These are phyloP conservation scores for Lasioglossum calceatum DNA, from an alignment of 2,888 invertebrate species.

Conservation along the genomic window DNA sequence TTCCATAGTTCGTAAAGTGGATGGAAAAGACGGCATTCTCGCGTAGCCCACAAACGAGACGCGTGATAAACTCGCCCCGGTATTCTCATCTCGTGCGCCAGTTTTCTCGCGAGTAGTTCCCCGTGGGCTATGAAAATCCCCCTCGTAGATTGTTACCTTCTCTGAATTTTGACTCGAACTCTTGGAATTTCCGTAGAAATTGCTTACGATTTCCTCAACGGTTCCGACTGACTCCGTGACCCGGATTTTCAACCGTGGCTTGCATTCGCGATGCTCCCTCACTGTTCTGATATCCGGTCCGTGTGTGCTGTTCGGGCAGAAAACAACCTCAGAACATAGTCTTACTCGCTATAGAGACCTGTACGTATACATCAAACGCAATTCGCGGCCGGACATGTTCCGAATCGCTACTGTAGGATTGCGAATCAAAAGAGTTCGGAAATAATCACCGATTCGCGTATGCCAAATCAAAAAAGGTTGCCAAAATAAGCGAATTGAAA, in stretches of 20 bases:
- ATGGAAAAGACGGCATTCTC: constrained; percentile 24
- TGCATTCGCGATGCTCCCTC: constrained; percentile 9
- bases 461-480: background rate
- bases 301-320: background rate
- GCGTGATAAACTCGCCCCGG: constrained; percentile 39
- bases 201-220: constrained; percentile 30
- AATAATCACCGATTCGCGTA: background rate
- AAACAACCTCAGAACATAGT: background rate
- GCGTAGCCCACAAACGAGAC: constrained; percentile 34
- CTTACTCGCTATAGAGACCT: background rate
- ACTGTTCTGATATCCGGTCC: constrained; percentile 32
- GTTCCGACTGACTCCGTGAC: constrained; percentile 29
- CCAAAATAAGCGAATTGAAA: background rate
- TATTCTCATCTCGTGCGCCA: constrained; percentile 17
- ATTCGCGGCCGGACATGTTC: background rate
- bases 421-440: background rate
- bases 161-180: constrained; percentile 29
- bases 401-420: background rate
- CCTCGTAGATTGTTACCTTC: constrained; percentile 28
- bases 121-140: constrained; percentile 26
- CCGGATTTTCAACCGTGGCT: constrained; percentile 34
- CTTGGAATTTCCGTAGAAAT: constrained; percentile 43
- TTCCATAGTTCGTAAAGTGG: constrained; percentile 35
- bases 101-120: constrained; percentile 30
- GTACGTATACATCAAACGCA: background rate